A percentile compares a stretch with the other conserved stretches of the same genome.
These are phyloP conservation scores for Callopanchax toddi DNA, from an alignment of 2,113 vertebrate genomes.

Conservation along the genomic window DNA sequence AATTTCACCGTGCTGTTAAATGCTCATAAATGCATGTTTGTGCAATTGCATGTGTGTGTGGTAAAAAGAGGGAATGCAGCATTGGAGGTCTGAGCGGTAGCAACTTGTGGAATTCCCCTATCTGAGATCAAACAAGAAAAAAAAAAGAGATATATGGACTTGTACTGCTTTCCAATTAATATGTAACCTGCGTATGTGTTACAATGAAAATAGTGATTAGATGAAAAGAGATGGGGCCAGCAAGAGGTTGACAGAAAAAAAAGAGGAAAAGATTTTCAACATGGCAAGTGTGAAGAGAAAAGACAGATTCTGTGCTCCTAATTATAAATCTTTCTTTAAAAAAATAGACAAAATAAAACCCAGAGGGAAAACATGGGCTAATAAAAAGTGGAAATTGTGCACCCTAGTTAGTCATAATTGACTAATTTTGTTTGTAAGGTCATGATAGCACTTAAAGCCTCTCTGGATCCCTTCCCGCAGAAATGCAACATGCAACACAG, in stretches of 20 bases:
- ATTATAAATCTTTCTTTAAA: slow-evolving; percentile 57
- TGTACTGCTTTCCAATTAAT: slow-evolving; percentile 72
- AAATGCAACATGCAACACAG: slow-evolving; percentile 74
- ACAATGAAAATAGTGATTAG: slow-evolving; percentile 6
- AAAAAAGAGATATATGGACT: slow-evolving; percentile 59
- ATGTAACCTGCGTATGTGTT: slow-evolving; percentile 56
- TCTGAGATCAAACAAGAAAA: slow-evolving; percentile 71
- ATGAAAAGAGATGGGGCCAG: slow-evolving; percentile 47
- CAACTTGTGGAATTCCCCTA: slow-evolving; percentile 87
- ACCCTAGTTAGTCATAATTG: slow-evolving; percentile 81
- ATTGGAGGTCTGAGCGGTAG: slow-evolving; percentile 82
- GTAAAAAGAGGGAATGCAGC: slow-evolving; percentile 62
- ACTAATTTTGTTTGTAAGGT: slow-evolving; percentile 83
- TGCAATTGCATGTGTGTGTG: slow-evolving; percentile 57
- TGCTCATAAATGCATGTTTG: slow-evolving; percentile 6
- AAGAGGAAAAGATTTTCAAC: slow-evolving; percentile 7
- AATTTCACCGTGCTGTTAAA: neutral
- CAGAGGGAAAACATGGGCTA: slow-evolving; percentile 60
- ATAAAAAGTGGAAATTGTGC: slow-evolving; percentile 71
- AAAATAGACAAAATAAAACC: slow-evolving; percentile 50
- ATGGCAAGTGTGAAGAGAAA: slow-evolving; percentile 36
- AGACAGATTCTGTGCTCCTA: slow-evolving; percentile 58
- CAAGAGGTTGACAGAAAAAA: slow-evolving; percentile 48
- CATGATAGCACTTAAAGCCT: slow-evolving; percentile 81
- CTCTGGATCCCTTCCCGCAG: slow-evolving; percentile 73